Conservation (phyloP, 1,140 invertebrate species). For the Melipona quadrifasciata region DNA sequence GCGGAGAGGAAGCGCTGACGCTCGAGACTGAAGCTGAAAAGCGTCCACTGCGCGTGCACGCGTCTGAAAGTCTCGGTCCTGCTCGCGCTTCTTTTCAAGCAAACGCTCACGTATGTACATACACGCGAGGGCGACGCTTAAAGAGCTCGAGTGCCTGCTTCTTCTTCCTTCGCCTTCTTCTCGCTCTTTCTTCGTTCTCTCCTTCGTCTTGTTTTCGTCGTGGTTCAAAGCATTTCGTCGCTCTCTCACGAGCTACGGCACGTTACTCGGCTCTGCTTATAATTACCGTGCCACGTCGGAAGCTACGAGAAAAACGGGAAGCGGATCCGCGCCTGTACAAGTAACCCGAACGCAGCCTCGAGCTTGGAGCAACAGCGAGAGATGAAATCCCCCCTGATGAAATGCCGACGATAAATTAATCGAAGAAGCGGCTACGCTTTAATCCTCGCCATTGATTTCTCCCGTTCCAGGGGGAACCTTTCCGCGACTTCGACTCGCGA, state of each 20-base stretch:
- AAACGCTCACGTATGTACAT: conserved; percentile 19
- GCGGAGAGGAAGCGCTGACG: conserved; percentile 2
- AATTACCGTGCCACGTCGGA: conserved; percentile 57
- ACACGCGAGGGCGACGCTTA: conserved; percentile 24
- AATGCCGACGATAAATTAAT: conserved; percentile 26
- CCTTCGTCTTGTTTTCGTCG: neutral
- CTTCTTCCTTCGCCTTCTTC: neutral
- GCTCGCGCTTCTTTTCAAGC: conserved; percentile 44
- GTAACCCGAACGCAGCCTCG: neutral
- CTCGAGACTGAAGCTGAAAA: conserved; percentile 38
- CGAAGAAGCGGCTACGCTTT: neutral
- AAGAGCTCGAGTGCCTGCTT: conserved; percentile 36
- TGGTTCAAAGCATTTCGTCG: conserved; percentile 45
- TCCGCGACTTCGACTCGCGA: too few relatives aligned
- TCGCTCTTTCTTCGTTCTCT: conserved; percentile 21
- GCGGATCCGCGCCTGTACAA: neutral
- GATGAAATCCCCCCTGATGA: conserved; percentile 2
- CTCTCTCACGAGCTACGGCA: conserved; percentile 58
- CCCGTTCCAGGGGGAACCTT: too few relatives aligned
- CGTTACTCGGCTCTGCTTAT: conserved; percentile 54
- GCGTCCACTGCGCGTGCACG: conserved; percentile 2
- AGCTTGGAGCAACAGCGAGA: neutral
- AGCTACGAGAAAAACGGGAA: conserved; percentile 41
- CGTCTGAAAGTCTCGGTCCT: conserved; percentile 25
- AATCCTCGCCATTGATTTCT: too few relatives aligned